Percentiles rank a stretch among this genome's conserved stretches.
phyloP scores from a whole-genome alignment of 2,113 vertebrate species.

The mouse (Mus musculus) region DNA sequence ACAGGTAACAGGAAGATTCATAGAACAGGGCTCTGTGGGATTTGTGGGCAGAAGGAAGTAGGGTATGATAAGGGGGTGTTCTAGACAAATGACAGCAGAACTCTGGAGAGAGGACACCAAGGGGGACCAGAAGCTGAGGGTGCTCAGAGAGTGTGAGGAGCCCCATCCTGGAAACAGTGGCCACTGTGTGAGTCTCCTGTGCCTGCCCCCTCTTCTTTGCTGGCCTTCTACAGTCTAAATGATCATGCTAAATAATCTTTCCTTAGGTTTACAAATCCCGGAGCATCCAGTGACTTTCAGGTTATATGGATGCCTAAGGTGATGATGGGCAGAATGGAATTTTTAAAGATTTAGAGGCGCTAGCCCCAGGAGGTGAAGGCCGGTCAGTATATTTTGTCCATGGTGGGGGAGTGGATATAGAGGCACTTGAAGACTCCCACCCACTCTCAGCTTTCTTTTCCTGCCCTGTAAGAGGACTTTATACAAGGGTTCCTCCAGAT shows the following conservation, averaged over 20 bases:
- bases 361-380: background rate
- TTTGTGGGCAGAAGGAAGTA: background rate
- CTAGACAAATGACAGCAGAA: background rate
- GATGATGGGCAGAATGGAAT: background rate
- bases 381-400: background rate
- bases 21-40: background rate
- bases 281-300: background rate
- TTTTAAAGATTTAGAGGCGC: background rate
- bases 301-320: background rate
- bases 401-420: background rate
- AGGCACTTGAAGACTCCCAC: background rate
- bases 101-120: background rate
- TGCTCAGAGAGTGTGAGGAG: background rate
- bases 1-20: background rate
- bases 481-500: background rate
- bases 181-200: background rate
- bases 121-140: background rate
- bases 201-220: background rate
- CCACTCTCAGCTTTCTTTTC: background rate
- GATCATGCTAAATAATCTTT: background rate
- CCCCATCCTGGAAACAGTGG: background rate
- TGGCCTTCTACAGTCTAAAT: background rate
- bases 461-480: background rate
- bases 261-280: background rate
- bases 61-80: accelerated